These are phyloP conservation scores for Brachionus paranguensis DNA, from an alignment of 1,140 invertebrate species.

Conservation along the genomic window DNA sequence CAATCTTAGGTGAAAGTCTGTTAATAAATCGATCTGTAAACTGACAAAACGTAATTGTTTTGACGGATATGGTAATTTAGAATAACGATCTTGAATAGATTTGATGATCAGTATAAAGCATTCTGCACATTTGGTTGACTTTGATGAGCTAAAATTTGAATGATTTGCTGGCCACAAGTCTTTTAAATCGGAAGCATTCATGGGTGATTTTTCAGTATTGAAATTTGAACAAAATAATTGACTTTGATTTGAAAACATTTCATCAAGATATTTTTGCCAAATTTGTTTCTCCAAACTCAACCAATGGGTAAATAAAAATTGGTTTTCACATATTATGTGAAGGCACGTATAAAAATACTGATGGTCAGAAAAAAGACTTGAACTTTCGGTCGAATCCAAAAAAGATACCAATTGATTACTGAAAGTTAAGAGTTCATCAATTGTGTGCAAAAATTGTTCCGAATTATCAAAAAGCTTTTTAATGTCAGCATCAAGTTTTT, in stretches of 20 bases:
- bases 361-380: not conserved
- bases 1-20: conserved; percentile 17
- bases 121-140: conserved; percentile 9
- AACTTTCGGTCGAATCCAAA: not conserved
- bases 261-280: conserved; percentile 27
- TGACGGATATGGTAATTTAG: not conserved
- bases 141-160: not conserved
- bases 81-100: not conserved
- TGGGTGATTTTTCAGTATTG: not conserved
- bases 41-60: not conserved
- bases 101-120: not conserved
- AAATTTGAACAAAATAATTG: not conserved
- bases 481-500: not conserved
- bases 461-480: not conserved
- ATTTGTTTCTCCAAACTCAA: conserved; percentile 20
- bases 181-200: not conserved
- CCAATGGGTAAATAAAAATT: not conserved
- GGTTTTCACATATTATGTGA: not conserved
- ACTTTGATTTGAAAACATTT: conserved; percentile 13
- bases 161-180: not conserved
- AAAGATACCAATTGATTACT: not conserved
- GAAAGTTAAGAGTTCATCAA: conserved; percentile 11
- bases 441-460: conserved; percentile 18
- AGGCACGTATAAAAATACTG: not conserved
- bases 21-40: conserved; percentile 19